Conservation (phyloP, 2,797 vertebrate species). For the Eupleurogrammus muticus region DNA sequence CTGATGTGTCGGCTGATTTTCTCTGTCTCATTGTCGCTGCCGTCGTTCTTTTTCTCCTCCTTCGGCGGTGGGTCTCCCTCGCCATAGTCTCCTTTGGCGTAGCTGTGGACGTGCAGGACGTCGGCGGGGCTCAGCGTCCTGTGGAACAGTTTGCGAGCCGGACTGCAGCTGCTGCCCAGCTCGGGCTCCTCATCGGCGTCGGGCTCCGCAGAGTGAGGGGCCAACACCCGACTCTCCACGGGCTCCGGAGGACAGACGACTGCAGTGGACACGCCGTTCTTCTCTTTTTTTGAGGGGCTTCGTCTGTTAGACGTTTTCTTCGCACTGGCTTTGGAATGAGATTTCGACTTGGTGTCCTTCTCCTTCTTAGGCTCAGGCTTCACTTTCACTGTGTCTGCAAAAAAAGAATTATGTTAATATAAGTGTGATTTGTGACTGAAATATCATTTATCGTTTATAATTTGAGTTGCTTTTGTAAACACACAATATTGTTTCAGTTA, state of each 20-base stretch:
- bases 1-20: conserved; percentile 49
- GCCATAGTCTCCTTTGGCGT: conserved; percentile 87
- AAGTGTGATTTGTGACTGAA: too few species aligned
- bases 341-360: conserved; percentile 53
- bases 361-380: conserved; percentile 56
- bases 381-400: conserved; percentile 50
- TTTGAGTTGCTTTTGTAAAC: too few species aligned
- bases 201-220: background rate
- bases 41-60: conserved; percentile 74
- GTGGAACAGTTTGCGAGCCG: conserved; percentile 79
- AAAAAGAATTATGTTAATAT: background rate
- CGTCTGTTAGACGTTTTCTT: conserved; percentile 60
- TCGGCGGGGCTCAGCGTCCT: conserved; percentile 86
- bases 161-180: conserved; percentile 38
- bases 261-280: conserved; percentile 11
- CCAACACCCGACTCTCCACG: conserved; percentile 23
- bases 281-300: conserved; percentile 60
- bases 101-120: conserved; percentile 92
- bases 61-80: conserved; percentile 67
- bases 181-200: conserved; percentile 23
- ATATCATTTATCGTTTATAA: too few species aligned
- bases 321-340: conserved; percentile 43
- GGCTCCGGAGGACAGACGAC: conserved; percentile 27
- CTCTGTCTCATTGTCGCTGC: conserved; percentile 56
- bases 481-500: too few species aligned